Conservation (phyloP, 1,140 invertebrate species). For the Rhopalosiphum maidis region DNA sequence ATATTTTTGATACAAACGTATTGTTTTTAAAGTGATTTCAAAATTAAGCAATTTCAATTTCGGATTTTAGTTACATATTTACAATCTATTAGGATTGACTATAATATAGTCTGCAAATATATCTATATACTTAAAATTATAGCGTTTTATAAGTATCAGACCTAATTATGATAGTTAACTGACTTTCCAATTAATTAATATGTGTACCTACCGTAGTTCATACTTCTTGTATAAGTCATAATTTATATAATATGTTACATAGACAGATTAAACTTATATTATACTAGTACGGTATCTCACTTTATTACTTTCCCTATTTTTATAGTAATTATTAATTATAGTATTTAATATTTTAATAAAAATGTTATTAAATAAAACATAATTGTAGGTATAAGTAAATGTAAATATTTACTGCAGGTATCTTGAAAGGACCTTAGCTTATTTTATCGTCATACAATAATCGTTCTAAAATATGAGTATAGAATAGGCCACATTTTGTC, state of each 20-base stretch:
- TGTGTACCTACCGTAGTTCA: neutral
- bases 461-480: no score
- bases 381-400: neutral
- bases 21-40: no score
- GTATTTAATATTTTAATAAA: neutral
- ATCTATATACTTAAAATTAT: neutral
- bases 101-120: neutral
- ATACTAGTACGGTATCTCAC: neutral
- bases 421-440: neutral
- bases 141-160: neutral
- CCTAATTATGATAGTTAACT: neutral
- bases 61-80: no score
- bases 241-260: neutral
- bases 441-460: no score
- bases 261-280: neutral
- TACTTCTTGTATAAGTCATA: neutral
- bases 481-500: neutral
- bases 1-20: no score
- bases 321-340: neutral
- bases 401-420: neutral
- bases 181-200: conserved; percentile 1
- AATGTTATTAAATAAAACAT: neutral
- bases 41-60: no score
- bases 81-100: no score
- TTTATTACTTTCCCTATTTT: neutral